These are phyloP conservation scores for Micrastur ruficollis DNA, from an alignment of 2,797 vertebrate species.

Conservation along the genomic window DNA sequence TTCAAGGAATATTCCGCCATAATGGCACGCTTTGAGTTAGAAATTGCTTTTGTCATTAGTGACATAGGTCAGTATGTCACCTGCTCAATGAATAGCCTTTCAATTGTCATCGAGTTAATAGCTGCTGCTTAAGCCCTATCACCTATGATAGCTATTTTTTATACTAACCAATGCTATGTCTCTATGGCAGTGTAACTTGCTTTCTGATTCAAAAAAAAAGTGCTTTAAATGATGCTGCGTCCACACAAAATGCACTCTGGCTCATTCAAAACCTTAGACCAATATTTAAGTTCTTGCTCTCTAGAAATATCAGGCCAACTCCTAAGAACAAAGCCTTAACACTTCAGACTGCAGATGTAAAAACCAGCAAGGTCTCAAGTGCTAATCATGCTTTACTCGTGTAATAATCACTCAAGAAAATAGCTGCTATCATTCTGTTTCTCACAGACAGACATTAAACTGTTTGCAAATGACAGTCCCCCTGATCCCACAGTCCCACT, in stretches of 20 bases:
- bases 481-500: neutral
- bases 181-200: neutral
- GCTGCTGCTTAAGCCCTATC: neutral
- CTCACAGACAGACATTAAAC: neutral
- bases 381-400: neutral
- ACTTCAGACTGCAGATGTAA: neutral
- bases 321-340: neutral
- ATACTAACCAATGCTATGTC: neutral
- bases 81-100: neutral
- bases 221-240: neutral
- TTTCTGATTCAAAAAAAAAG: neutral
- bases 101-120: neutral
- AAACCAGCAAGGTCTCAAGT: neutral
- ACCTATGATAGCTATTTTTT: neutral
- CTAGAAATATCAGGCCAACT: neutral
- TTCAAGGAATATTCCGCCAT: neutral
- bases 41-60: neutral
- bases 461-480: neutral
- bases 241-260: neutral
- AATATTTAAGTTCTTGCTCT: neutral
- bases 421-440: neutral
- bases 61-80: neutral
- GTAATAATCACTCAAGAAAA: neutral
- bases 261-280: neutral
- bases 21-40: neutral